Evolutionary conservation across 2,113 vertebrate genomes (phyloP).

Genomic region (Oryctolagus cuniculus): mOryCun1.1 NC_091435.1:156414501-156415000

Average conservation of each 20-base stretch:
- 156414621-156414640: neutral
- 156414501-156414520: neutral
- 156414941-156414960: neutral
- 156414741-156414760: rapidly evolving
- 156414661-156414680: neutral
- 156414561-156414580: neutral
- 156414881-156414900: slow-evolving; percentile 9
- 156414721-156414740: neutral
- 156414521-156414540: slow-evolving; percentile 31
- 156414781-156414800: slow-evolving; percentile 14
- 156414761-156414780: neutral
- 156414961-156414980: neutral
- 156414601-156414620: slow-evolving; percentile 6
- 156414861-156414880: neutral
- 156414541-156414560: neutral
- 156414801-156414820: neutral
- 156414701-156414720: neutral
- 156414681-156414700: neutral
- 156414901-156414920: neutral
- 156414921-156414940: neutral
- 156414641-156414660: neutral
- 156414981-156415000: neutral
- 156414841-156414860: slow-evolving; percentile 49
- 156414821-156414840: neutral
- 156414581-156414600: slow-evolving; percentile 24